Base-by-base conservation (phyloP, 2,888 invertebrate genomes). In the Malachius bipustulatus region DNA sequence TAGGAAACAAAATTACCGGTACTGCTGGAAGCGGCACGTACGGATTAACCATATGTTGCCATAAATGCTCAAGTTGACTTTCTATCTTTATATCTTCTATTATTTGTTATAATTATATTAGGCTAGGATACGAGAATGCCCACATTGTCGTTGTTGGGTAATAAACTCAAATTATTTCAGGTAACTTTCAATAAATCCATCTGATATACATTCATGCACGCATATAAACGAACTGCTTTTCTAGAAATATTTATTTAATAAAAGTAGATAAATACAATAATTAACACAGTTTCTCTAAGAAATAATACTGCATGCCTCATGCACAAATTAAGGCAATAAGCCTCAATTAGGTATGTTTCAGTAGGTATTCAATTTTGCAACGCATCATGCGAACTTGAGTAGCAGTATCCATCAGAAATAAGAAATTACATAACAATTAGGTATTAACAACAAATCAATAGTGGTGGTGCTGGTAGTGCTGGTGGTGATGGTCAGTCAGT, bases 241-340 rank as follows among this genome's bases (percentile, higher is more conserved):
- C n/a, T n/a, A n/a, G n/a, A n/a, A n/a, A n/a, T n/a, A 50, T 52
- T 54, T 54, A 49, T 50, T 51, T 48, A 40, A 45, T 46, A 50
- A 50, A 51, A 49, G 45, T 47, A 50, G 48, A 54, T 53, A 56
- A 53, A 55, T 56, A 57, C 40, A 52, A 43, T 54, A 55, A 55
- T 54, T 55, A 57, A 57, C 56, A 57, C 54, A 57, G 55, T 55
- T 56, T 52, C 51, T 51, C 36, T 49, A 48, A 44, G 39, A 52
- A 55, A 54, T 57, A 57, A 57, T 57, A 57, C 56, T 57, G 57
- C 48, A 56, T 52, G 52, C 54, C 51, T 44, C 42, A 43, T 39
- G 38, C 40, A 38, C 44, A 38, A 39, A 16, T 34, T 32, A 32
- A 48, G 44, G 47, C 50, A 50, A 48, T 47, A 32, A 41, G 6